These are phyloP conservation scores for Ormyrus rosae DNA, from an alignment of 2,888 invertebrate genomes.

Conservation along the genomic window DNA sequence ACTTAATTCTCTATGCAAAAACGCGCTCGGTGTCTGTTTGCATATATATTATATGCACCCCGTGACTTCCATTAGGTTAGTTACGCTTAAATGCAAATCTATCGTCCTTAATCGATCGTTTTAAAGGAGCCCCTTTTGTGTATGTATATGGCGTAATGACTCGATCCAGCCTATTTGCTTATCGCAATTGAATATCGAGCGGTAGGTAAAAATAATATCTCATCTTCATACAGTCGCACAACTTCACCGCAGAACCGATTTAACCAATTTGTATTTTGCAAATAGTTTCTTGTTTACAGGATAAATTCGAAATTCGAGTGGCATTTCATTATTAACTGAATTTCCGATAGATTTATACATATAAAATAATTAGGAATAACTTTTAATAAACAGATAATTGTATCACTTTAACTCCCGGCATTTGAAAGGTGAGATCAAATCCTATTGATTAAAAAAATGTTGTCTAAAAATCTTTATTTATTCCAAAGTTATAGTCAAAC, in stretches of 20 bases:
- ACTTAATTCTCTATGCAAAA: conserved; percentile 3
- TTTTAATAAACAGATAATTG: too few species aligned
- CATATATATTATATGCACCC: conserved; percentile 64
- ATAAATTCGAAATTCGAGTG: too few species aligned
- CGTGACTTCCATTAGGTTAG: conserved; percentile 69
- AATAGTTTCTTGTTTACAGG: not conserved
- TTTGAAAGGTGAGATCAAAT: too few species aligned
- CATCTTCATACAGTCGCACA: conserved; percentile 18
- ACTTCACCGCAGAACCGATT: not conserved
- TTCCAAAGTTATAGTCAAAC: too few species aligned
- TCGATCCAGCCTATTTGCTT: conserved; percentile 44
- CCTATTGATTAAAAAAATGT: too few species aligned
- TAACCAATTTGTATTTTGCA: conserved; percentile 8
- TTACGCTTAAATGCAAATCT: conserved; percentile 75
- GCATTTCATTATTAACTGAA: too few species aligned
- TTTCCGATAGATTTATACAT: too few species aligned
- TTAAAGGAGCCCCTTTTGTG: conserved; percentile 63
- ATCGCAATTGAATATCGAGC: conserved; percentile 31
- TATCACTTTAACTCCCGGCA: too few species aligned
- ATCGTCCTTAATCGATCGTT: conserved; percentile 71
- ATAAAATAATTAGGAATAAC: too few species aligned
- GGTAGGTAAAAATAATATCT: conserved; percentile 18
- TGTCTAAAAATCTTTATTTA: too few species aligned
- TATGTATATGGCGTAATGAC: conserved; percentile 59
- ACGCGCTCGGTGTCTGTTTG: conserved; percentile 47